Base-by-base conservation (phyloP, 2,888 invertebrate species). In the Actias luna region DNA sequence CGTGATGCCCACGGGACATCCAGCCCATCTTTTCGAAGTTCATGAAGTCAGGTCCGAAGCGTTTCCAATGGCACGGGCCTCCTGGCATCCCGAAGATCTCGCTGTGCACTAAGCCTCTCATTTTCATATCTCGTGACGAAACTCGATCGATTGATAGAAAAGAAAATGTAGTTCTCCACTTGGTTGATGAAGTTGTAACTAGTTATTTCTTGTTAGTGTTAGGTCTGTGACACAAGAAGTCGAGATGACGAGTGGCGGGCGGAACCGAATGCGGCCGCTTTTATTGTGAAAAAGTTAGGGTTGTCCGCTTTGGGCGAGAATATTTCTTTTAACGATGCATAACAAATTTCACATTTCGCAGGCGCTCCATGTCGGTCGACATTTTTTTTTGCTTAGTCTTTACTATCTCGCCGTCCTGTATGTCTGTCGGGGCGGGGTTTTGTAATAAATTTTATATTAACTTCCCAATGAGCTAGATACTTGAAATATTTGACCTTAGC, bases 71-170 rank as follows among this genome's bases (percentile, higher is more conserved):
- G 16, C 50, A 50, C n/a, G 16, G 29, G n/a, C 55, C 55, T 16
- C 42, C 29, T 3, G 50, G 60, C 8, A 31, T 8, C 8, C 33
- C 33, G 16, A 50, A 50, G 4, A 60, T 33, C 33, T 60, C 60
- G 31, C 50, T 33, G 7, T 60, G 60, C 7, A 50, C 33, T n/a
- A 50, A 16, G 10, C 60, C 60, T 42, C 60, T 60, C 60, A 60
- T 60, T 16, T 3, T 60, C 2, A 7, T 36, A 12, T 36, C 36
- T 10, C 14, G 16, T 4, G 16, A 14, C 10, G 10, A 10, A 16
- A 36, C 36, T 36, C 36, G 36, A 16, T 16, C 16, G 36, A 36
- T 36, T 36, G 12, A 12, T 36, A 16, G 16, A 36, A 36, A 0
- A 42, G 18, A 42, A 5, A 18, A 5, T 18, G 8, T 5, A 5